phyloP scores from a whole-genome alignment of 2,797 vertebrate species.

The Phrynocephalus vlangalii region DNA sequence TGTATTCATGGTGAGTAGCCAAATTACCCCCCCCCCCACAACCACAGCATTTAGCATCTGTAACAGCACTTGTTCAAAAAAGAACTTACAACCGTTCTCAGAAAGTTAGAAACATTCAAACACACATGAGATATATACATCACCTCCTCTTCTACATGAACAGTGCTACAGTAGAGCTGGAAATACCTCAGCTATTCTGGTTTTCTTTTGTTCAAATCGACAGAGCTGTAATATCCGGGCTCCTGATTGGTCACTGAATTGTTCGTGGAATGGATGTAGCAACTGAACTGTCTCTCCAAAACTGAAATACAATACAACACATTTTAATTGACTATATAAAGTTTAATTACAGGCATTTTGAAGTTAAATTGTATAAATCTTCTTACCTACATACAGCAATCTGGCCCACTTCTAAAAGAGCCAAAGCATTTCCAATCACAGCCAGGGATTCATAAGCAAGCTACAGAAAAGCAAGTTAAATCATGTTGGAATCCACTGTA shows the following conservation, averaged over 20 bases:
- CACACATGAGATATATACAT: background rate
- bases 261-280: conserved; percentile 95
- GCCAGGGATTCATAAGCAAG: conserved; percentile 97
- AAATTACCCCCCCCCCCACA: background rate
- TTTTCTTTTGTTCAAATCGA: conserved; percentile 98
- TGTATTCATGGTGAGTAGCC: background rate
- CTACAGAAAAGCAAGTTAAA: conserved; percentile 72
- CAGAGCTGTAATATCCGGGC: conserved; percentile 90
- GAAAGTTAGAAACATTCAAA: background rate
- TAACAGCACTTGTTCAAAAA: background rate
- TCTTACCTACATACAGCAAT: conserved; percentile 95
- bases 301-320: conserved; percentile 74
- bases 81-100: background rate
- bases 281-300: conserved; percentile 96
- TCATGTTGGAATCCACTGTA: background rate
- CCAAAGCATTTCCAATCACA: conserved; percentile 93
- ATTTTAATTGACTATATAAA: background rate
- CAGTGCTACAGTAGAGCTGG: conserved; percentile 3
- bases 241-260: conserved; percentile 92
- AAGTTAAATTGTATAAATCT: conserved; percentile 25
- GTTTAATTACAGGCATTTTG: background rate
- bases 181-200: conserved; percentile 93
- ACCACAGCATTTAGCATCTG: too few species aligned
- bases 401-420: conserved; percentile 94
- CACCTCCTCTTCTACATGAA: background rate